Conservation (phyloP, 2,113 vertebrate species). For the Peromyscus leucopus region DNA sequence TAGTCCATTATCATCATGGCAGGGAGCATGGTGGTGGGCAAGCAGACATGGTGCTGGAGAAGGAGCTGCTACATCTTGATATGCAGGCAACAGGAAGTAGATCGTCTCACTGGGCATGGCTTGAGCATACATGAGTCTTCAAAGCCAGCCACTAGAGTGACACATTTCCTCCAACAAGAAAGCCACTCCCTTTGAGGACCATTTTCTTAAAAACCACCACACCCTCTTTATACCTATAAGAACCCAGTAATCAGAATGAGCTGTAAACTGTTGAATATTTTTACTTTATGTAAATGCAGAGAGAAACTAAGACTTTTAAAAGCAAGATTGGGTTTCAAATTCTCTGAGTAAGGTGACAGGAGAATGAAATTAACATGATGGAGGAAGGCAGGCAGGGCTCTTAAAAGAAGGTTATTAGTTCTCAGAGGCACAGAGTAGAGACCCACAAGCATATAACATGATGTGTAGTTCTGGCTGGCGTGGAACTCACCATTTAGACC, state of each 20-base stretch:
- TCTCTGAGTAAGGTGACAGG: neutral
- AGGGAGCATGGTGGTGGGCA: no score
- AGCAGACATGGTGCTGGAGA: no score
- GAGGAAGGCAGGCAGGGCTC: neutral
- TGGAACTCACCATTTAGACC: neutral
- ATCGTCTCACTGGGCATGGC: no score
- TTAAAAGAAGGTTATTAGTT: neutral
- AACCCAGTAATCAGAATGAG: neutral
- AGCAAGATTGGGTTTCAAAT: neutral
- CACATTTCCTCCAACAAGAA: no score
- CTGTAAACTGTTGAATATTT: neutral
- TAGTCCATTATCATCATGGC: no score
- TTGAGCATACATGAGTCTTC: no score
- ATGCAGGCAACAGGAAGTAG: no score
- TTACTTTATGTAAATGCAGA: slow-evolving; percentile 23
- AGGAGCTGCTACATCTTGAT: no score
- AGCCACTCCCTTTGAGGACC: no score
- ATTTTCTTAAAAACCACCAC: no score
- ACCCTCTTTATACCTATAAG: neutral
- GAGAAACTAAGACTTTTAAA: slow-evolving; percentile 27
- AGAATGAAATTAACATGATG: neutral
- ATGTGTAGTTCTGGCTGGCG: neutral
- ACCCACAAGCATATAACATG: neutral
- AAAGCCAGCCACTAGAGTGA: no score
- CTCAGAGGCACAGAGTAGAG: neutral